Percentiles rank a stretch among this genome's conserved stretches.
Evolutionary conservation across 2,113 vertebrate genomes (phyloP).

Genomic region (Lycocorax pyrrhopterus): DNA sequence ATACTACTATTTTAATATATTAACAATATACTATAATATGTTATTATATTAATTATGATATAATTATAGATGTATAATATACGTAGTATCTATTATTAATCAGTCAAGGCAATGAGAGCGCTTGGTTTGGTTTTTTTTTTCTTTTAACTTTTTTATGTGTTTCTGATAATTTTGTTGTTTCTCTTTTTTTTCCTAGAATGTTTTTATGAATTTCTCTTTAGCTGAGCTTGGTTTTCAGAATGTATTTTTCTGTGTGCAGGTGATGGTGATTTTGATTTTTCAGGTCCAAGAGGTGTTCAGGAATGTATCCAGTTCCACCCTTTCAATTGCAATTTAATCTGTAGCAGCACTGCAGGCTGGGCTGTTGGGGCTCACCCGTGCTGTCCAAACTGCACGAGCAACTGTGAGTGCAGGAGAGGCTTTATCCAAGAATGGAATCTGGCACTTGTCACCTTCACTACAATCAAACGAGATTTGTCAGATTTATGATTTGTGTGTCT

Average conservation of each 20-base stretch:
- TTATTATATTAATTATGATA: not conserved
- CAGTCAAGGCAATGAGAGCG: not conserved
- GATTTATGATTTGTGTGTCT: not conserved
- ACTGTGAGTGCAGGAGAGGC: not conserved
- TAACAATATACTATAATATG: not conserved
- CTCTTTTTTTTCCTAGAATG: not conserved
- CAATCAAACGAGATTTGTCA: not conserved
- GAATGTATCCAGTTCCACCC: not conserved
- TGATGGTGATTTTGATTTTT: not conserved
- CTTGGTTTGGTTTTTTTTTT: not conserved
- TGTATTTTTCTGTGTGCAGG: not conserved
- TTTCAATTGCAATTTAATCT: not conserved
- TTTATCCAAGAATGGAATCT: not conserved
- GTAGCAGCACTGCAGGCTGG: not conserved
- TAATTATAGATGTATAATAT: not conserved
- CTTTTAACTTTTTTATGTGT: not conserved
- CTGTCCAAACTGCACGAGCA: not conserved
- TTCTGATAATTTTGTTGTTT: not conserved
- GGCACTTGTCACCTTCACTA: no score
- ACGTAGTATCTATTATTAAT: not conserved
- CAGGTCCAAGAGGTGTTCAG: not conserved
- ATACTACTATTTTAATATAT: not conserved
- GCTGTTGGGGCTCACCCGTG: not conserved
- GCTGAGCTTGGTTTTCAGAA: not conserved
- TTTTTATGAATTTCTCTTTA: not conserved